A percentile compares a stretch with the other conserved stretches of the same genome.
Conservation (phyloP, 2,797 vertebrate species). For the Tapirus indicus region DNA sequence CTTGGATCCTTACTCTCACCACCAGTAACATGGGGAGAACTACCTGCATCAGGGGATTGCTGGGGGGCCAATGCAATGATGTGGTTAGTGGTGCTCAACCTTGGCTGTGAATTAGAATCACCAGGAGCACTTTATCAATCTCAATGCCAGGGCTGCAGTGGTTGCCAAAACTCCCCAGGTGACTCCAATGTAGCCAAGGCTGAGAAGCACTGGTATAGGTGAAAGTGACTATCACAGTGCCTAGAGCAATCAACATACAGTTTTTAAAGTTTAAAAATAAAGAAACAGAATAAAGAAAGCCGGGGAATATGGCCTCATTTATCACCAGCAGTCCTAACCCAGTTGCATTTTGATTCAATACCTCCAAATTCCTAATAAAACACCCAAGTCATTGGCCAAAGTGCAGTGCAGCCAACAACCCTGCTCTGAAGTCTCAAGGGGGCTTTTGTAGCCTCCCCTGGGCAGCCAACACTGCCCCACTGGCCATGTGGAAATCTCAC, state of each 20-base stretch:
- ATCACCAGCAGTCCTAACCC: neutral
- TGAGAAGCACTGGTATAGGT: neutral
- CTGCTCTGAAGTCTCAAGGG: neutral
- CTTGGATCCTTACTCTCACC: neutral
- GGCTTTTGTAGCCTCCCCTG: neutral
- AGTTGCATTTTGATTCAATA: neutral
- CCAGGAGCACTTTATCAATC: neutral
- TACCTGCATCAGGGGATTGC: neutral
- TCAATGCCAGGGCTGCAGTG: neutral
- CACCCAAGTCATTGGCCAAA: neutral
- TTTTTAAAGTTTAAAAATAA: slow-evolving; percentile 12
- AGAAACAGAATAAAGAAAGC: neutral
- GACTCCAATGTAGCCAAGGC: neutral
- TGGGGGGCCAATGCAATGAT: neutral
- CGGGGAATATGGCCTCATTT: neutral
- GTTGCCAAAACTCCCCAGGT: neutral
- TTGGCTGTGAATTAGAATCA: neutral
- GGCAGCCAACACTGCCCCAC: neutral
- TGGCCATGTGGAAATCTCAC: neutral
- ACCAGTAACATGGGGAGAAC: neutral
- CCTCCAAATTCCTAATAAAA: slow-evolving; percentile 13
- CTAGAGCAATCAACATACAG: neutral
- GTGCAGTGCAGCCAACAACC: neutral
- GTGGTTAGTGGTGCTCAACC: neutral
- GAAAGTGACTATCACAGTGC: neutral